A percentile compares a stretch with the other conserved stretches of the same genome.
These are phyloP conservation scores for Synergus umbraculus DNA, from an alignment of 2,888 invertebrate genomes.

Conservation along the genomic window DNA sequence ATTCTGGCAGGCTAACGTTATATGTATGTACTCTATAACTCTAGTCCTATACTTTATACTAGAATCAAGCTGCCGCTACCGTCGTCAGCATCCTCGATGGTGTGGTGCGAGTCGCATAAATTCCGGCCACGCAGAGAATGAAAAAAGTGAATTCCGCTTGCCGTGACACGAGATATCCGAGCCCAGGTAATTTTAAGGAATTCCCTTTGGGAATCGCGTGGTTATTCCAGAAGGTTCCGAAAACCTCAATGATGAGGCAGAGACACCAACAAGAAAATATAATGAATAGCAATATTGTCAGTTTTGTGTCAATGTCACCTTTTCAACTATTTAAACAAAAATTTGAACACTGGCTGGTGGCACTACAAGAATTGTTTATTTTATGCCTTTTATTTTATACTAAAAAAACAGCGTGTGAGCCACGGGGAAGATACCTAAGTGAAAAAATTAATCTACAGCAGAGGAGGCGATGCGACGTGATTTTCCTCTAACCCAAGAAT, in stretches of 20 bases:
- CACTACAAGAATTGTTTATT: no score
- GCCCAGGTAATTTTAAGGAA: slow-evolving; percentile 6
- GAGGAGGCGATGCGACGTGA: neutral
- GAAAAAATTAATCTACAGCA: neutral
- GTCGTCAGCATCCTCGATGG: slow-evolving; percentile 27
- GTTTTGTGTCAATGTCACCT: neutral
- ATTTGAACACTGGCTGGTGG: no score
- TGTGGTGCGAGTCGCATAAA: slow-evolving; percentile 61
- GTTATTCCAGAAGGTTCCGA: neutral
- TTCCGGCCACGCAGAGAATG: slow-evolving; percentile 58
- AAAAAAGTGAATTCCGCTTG: slow-evolving; percentile 1
- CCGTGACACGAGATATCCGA: neutral
- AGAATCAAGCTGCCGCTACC: neutral
- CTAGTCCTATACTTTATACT: neutral
- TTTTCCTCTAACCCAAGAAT: slow-evolving; percentile 29
- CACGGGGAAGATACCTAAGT: neutral
- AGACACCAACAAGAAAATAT: neutral
- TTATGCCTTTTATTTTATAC: no score
- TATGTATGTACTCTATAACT: neutral
- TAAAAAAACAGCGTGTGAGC: no score
- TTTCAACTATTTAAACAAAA: no score
- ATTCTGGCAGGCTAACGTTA: neutral
- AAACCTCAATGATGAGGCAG: no score
- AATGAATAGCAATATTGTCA: neutral
- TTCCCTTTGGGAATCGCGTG: neutral